These are phyloP conservation scores for Polyergus mexicanus DNA, from an alignment of 1,140 invertebrate species.

Conservation along the genomic window DNA sequence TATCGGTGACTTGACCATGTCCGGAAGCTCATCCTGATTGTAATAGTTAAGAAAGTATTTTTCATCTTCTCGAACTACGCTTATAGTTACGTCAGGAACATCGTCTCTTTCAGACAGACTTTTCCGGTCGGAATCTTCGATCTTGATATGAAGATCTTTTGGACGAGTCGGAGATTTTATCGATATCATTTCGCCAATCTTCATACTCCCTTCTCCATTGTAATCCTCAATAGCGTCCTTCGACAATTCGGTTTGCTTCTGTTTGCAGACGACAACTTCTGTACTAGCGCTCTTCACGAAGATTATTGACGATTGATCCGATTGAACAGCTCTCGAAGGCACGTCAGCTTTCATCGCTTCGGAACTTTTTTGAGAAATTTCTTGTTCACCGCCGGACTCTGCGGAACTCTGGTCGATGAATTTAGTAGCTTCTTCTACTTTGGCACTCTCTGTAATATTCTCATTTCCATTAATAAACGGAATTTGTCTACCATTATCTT, in stretches of 20 bases:
- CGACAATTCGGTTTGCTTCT: slow-evolving; percentile 51
- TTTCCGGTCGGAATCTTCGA: slow-evolving; percentile 16
- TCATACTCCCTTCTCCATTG: neutral
- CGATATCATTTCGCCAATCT: neutral
- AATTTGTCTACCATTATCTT: slow-evolving; percentile 62
- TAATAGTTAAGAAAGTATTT: slow-evolving; percentile 64
- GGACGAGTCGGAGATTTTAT: neutral
- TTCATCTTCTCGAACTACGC: slow-evolving; percentile 49
- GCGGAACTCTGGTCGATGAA: slow-evolving; percentile 84
- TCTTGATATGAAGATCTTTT: neutral
- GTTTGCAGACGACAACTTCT: slow-evolving; percentile 9
- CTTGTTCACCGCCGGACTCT: slow-evolving; percentile 77
- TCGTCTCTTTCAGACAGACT: slow-evolving; percentile 81
- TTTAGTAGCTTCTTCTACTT: slow-evolving; percentile 76
- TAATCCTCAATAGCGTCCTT: slow-evolving; percentile 60
- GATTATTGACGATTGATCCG: neutral
- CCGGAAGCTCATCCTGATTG: slow-evolving; percentile 80
- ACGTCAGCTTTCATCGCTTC: neutral
- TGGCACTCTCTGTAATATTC: slow-evolving; percentile 53
- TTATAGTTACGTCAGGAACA: slow-evolving; percentile 77
- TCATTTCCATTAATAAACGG: slow-evolving; percentile 57
- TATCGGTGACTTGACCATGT: slow-evolving; percentile 85
- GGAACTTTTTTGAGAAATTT: slow-evolving; percentile 43
- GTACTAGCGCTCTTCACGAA: slow-evolving; percentile 35
- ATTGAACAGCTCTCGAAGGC: slow-evolving; percentile 6